Base-by-base conservation (phyloP, 2,113 vertebrate genomes). In the Aix galericulata region DNA sequence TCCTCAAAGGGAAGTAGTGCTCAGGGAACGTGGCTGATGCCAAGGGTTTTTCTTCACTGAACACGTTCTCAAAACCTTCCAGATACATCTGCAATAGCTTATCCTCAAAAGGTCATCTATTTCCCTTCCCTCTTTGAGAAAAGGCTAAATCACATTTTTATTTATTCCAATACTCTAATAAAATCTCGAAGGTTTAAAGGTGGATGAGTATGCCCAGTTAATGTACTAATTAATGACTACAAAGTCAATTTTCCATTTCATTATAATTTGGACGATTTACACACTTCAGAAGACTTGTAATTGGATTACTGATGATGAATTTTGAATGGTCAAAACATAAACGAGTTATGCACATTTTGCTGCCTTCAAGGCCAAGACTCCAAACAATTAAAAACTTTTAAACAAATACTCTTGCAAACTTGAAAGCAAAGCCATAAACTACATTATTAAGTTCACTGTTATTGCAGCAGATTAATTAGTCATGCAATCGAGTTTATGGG, bases 201-300 rank as follows among this genome's bases (percentile, higher is more conserved):
- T 93, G 53, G 25, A 82, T 71, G 48, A 46, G 91, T 50, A 23
- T 50, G 23, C 48, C 44, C 31, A 22, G 55, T 72, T 91, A 94
- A 89, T 64, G 22, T 67, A 21, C 11, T 83, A 82, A 72, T 94
- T 96, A 95, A 91, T 89, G 80, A 93, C 81, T 83, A 53, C 27
- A 86, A 88, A 81, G 60, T n/a, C 22, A 63, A 6, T n/a, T 93
- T 92, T 83, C 78, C 52, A 15, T 89, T 85, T 86, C 48, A 38
- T 50, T 93, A 29, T 84, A 20, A 93, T 93, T 89, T 94, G 82
- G 58, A 80, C 59, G 86, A 27, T 50, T 92, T 36, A 42, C n/a
- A 78, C 42, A 69, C 81, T 85, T 93, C 48, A 82, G 68, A 93
- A 89, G 66, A 25, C 36, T 92, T 68, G 34, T 94, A 55, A 91